Evolutionary conservation across 2,113 vertebrate genomes (phyloP).

Genomic region (Tautogolabrus adspersus): DNA sequence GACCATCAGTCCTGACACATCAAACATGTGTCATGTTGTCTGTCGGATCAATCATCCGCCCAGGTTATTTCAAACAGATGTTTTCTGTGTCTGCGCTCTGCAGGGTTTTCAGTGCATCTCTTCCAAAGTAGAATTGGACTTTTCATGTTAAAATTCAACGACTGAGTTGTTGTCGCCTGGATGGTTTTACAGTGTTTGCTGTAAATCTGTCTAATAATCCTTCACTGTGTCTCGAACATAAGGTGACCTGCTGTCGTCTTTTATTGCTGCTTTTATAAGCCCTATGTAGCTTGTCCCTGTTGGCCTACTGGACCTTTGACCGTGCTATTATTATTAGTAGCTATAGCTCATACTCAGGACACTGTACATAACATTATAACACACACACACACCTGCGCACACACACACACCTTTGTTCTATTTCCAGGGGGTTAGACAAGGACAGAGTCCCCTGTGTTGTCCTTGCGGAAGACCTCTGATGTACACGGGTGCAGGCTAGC

Average conservation of each 20-base stretch:
- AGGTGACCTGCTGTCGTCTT: conserved; percentile 55
- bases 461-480: conserved; percentile 74
- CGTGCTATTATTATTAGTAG: conserved; percentile 64
- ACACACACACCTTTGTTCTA: conserved; percentile 61
- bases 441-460: conserved; percentile 78
- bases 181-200: neutral
- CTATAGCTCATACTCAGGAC: conserved; percentile 50
- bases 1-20: neutral
- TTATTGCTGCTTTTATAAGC: conserved; percentile 46
- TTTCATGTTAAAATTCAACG: neutral
- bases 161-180: neutral
- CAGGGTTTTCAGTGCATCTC: neutral
- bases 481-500: conserved; percentile 56
- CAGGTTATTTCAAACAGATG: neutral
- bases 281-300: conserved; percentile 43
- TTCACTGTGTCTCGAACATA: conserved; percentile 38
- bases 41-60: neutral
- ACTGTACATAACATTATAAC: conserved; percentile 47
- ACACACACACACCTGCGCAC: conserved; percentile 38
- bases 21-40: neutral
- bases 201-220: conserved; percentile 28
- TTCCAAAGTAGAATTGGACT: neutral
- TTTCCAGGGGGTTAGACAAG: conserved; percentile 72
- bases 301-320: conserved; percentile 62
- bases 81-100: neutral